phyloP scores from a whole-genome alignment of 2,113 vertebrate genomes.

The Mirounga angustirostris region DNA sequence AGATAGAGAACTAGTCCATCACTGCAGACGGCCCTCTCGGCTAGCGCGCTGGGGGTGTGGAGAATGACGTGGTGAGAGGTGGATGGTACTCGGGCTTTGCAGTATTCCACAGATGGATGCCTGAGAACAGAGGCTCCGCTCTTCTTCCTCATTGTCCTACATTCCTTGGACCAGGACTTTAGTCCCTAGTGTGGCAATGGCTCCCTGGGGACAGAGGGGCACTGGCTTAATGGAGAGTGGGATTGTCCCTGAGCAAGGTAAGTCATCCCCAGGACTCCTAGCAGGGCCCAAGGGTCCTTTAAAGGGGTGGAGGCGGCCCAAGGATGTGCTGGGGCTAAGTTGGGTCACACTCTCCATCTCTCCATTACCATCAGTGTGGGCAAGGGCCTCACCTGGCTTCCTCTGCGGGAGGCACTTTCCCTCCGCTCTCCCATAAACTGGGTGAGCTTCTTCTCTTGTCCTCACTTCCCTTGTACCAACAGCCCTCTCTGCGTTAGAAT shows the following conservation, averaged over 20 bases:
- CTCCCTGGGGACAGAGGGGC: neutral
- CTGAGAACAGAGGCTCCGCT: rapidly evolving
- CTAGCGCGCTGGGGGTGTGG: rapidly evolving
- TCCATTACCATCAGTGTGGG: neutral
- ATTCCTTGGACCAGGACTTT: neutral
- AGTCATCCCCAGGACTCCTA: neutral
- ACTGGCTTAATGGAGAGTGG: neutral
- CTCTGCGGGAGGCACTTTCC: neutral
- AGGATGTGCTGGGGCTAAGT: rapidly evolving
- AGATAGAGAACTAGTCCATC: neutral
- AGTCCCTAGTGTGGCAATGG: too few species aligned
- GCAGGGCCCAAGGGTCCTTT: neutral
- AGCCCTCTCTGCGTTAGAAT: neutral
- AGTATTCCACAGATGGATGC: neutral
- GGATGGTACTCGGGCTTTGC: neutral
- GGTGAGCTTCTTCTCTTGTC: neutral
- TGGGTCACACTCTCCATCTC: neutral
- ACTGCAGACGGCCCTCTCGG: neutral
- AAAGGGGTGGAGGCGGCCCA: rapidly evolving
- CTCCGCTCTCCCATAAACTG: too few species aligned
- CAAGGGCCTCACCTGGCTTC: neutral
- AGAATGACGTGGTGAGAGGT: rapidly evolving
- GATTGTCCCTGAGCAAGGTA: neutral
- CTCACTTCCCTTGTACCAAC: neutral
- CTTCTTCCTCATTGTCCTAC: neutral